Evolutionary conservation across 2,113 vertebrate species (phyloP), one percentile per base, ranked within the genome.

Genomic region (Solea solea): DNA sequence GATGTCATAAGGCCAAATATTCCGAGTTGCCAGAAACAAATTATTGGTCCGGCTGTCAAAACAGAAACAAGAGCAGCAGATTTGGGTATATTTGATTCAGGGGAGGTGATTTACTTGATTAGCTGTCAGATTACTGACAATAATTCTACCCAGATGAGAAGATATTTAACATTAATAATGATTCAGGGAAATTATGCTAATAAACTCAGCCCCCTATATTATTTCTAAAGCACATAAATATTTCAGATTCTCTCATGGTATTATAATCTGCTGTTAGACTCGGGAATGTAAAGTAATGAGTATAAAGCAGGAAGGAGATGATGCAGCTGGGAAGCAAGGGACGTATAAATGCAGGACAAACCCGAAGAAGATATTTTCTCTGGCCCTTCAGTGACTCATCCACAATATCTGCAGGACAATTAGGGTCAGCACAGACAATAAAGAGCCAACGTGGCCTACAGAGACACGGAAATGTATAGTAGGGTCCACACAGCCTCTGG

Each of bases 1-100:
- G 53, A 59, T 88, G 83, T 84, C 77, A 79, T 53, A 52, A 88
- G 82, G 74, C 72, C 84, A 74, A 83, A 71, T 81, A 89, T 84
- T 92, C 60, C 59, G 63, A 39, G 64, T 16, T 64, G 66, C 57
- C 74, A 75, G 67, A 62, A 82, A 86, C 75, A 85, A 86, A 85
- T 76, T 64, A 72, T 66, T 74, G 52, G 64, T 16, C 80, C 46
- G 71, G 65, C 62, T 83, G 83, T 78, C 76, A 74, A 56, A 64
- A 49, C 66, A 64, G 42, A n/a, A 74, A 74, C 82, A 66, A 51
- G 40, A 64, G 65, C 40, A 46, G 51, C 28, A 64, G 63, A 71
- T 69, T 73, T 58, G 42, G 69, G 41, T 8, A 75, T 65, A 85
- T 87, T 74, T 78, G 39, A 64, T 77, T 75, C 53, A 50, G 68